These are phyloP conservation scores for Limnephilus auricula DNA, from an alignment of 2,888 invertebrate genomes.

Conservation along the genomic window DNA sequence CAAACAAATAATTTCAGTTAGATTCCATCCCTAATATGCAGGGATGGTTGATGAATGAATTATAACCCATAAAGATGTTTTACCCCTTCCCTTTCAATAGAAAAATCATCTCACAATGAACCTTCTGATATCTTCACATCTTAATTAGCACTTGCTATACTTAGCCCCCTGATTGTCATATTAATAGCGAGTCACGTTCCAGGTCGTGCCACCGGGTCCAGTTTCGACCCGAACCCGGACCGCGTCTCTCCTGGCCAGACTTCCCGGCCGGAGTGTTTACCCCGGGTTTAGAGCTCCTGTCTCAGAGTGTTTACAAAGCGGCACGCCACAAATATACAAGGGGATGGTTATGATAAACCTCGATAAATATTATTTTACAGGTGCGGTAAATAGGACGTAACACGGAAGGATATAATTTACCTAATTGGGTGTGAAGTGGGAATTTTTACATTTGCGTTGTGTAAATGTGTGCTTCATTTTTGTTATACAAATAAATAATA, in stretches of 20 bases:
- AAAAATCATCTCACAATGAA: background rate
- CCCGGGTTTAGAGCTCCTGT: slow-evolving; percentile 9
- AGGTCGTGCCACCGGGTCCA: background rate
- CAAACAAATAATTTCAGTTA: too few species aligned
- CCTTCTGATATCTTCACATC: background rate
- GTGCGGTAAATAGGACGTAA: background rate
- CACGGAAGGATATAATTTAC: background rate
- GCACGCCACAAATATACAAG: slow-evolving; percentile 24
- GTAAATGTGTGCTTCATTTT: background rate
- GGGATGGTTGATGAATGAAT: too few species aligned
- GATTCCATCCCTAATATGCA: too few species aligned
- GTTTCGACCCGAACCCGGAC: background rate
- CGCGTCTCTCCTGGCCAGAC: background rate
- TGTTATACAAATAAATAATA: background rate
- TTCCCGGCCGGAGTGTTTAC: slow-evolving; percentile 12
- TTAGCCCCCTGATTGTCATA: background rate
- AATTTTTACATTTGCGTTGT: background rate
- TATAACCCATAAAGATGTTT: background rate
- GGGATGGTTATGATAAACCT: slow-evolving; percentile 16
- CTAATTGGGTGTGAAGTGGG: slow-evolving; percentile 35
- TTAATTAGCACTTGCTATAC: background rate
- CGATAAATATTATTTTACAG: slow-evolving; percentile 44
- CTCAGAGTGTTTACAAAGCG: slow-evolving; percentile 16
- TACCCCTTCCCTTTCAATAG: background rate
- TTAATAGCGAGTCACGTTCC: slow-evolving; percentile 7